Evolutionary conservation across 2,113 vertebrate species (phyloP).

Genomic region (Muntiacus reevesi): DNA sequence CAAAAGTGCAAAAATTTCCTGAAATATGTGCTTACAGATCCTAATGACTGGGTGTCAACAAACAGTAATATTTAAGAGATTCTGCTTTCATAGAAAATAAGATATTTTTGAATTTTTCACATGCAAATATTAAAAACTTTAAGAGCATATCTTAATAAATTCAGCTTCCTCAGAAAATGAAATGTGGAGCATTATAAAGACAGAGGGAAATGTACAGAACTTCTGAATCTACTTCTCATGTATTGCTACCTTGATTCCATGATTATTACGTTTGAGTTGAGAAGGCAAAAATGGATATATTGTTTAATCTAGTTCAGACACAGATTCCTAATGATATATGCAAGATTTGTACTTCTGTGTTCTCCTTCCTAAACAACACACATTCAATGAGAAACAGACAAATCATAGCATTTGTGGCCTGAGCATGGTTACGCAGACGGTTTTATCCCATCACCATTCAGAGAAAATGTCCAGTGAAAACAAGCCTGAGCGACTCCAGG

Average conservation of each 20-base stretch:
- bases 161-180: neutral
- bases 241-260: accelerated
- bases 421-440: accelerated
- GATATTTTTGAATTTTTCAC: neutral
- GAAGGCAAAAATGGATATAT: neutral
- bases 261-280: neutral
- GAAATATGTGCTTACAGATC: neutral
- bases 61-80: neutral
- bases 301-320: neutral
- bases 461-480: neutral
- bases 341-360: accelerated
- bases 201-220: accelerated
- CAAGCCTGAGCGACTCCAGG: accelerated
- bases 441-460: accelerated
- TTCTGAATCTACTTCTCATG: neutral
- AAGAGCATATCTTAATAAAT: neutral
- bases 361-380: neutral
- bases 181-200: accelerated
- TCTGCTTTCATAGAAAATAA: neutral
- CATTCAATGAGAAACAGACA: neutral
- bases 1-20: neutral
- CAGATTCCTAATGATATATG: neutral
- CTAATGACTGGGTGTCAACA: accelerated
- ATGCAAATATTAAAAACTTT: neutral
- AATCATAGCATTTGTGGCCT: accelerated